Conservation (phyloP, 1,140 invertebrate genomes). For the Drosophila rhopaloa region DNA sequence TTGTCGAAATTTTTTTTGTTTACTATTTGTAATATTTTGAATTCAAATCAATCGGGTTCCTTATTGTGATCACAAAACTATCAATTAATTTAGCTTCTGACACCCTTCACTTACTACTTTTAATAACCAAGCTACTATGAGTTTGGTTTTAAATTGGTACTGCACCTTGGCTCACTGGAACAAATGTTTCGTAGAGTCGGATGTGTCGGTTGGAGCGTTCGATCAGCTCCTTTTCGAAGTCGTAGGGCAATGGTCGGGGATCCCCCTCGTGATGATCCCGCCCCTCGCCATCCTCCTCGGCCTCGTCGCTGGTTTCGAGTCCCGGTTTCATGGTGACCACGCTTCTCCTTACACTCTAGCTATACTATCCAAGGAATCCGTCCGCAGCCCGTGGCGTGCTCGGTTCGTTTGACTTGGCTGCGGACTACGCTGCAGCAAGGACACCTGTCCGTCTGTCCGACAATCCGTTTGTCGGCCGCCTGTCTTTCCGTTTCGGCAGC, state of each 20-base stretch:
- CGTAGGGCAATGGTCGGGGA: conserved; percentile 68
- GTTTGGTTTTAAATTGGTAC: not conserved
- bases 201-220: conserved; percentile 69
- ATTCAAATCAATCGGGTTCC: too few relatives aligned
- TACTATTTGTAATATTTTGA: too few relatives aligned
- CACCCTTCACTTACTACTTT: too few relatives aligned
- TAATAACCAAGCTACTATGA: not conserved
- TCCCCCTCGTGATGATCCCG: conserved; percentile 65
- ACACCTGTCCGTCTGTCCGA: conserved; percentile 35
- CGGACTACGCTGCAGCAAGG: conserved; percentile 47
- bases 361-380: conserved; percentile 18
- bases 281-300: conserved; percentile 45
- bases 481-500: conserved; percentile 60
- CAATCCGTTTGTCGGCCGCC: conserved; percentile 15
- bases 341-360: not conserved
- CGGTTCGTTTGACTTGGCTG: conserved; percentile 51
- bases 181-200: conserved; percentile 53
- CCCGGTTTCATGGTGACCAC: conserved; percentile 40
- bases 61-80: too few relatives aligned
- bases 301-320: conserved; percentile 22
- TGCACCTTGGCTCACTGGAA: conserved; percentile 57
- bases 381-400: conserved; percentile 58
- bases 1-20: too few relatives aligned
- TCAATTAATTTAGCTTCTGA: too few relatives aligned
- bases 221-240: conserved; percentile 79